Evolutionary conservation across 2,113 vertebrate species (phyloP).

Genomic region (Taurulus bubalis): DNA sequence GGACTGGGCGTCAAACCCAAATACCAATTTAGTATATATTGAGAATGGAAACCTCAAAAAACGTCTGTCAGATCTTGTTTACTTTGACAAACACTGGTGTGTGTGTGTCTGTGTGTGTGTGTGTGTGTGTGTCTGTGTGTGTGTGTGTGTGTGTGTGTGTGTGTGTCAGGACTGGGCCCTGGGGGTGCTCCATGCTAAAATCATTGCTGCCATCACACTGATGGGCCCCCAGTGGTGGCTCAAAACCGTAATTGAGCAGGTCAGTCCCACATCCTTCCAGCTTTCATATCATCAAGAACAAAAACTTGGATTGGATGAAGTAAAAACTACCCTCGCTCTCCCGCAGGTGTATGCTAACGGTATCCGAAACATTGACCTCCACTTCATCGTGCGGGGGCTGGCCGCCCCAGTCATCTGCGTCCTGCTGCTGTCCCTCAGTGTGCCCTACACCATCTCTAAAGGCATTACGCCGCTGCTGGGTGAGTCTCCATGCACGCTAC

Average conservation of each 20-base stretch:
- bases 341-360: slow-evolving; percentile 94
- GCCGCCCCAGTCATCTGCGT: slow-evolving; percentile 94
- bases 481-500: slow-evolving; percentile 65
- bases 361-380: slow-evolving; percentile 96
- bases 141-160: no score
- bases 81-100: no score
- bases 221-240: slow-evolving; percentile 99
- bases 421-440: slow-evolving; percentile 91
- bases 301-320: not conserved
- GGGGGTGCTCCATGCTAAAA: slow-evolving; percentile 98
- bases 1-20: not conserved
- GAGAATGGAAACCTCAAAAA: not conserved
- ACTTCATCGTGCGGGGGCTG: slow-evolving; percentile 93
- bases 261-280: slow-evolving; percentile 36
- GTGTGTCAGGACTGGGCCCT: slow-evolving; percentile 95
- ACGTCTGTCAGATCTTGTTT: not conserved
- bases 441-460: slow-evolving; percentile 92
- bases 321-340: not conserved
- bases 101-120: no score
- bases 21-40: not conserved
- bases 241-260: slow-evolving; percentile 98
- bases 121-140: no score
- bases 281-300: not conserved
- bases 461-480: slow-evolving; percentile 91
- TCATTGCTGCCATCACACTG: slow-evolving; percentile 96